These are phyloP conservation scores for Hydropotes inermis DNA, from an alignment of 2,113 vertebrate genomes.

Conservation along the genomic window DNA sequence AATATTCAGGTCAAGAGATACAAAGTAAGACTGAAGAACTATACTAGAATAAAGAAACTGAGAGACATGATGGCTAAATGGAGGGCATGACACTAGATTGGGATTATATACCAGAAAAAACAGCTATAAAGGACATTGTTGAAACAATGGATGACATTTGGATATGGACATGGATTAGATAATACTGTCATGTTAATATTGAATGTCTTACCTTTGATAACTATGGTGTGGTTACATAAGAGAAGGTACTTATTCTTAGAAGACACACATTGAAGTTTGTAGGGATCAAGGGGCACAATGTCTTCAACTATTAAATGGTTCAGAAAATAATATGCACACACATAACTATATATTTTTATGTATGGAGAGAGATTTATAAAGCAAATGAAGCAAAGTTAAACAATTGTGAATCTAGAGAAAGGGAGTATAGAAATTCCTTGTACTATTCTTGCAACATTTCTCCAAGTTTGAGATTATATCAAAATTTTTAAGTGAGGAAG, in stretches of 20 bases:
- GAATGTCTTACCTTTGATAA: neutral
- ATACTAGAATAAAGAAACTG: neutral
- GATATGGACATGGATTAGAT: neutral
- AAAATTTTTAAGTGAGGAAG: neutral
- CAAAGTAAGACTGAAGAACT: neutral
- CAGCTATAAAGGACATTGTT: neutral
- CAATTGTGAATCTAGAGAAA: neutral
- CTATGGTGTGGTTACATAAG: neutral
- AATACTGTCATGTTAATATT: neutral
- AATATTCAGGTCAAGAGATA: neutral
- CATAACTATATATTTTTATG: neutral
- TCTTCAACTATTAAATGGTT: neutral
- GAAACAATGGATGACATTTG: neutral
- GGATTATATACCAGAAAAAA: neutral
- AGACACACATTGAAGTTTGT: neutral
- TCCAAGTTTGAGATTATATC: neutral
- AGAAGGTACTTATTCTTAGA: neutral
- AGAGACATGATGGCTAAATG: neutral
- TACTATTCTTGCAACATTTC: constrained; percentile 1
- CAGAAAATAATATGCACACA: neutral
- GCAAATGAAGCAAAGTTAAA: neutral
- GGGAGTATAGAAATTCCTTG: neutral
- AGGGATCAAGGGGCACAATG: neutral
- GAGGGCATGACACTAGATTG: neutral
- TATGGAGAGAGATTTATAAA: neutral